Evolutionary conservation across 2,113 vertebrate genomes (phyloP).

Genomic region (Antechinus stuartii): DNA sequence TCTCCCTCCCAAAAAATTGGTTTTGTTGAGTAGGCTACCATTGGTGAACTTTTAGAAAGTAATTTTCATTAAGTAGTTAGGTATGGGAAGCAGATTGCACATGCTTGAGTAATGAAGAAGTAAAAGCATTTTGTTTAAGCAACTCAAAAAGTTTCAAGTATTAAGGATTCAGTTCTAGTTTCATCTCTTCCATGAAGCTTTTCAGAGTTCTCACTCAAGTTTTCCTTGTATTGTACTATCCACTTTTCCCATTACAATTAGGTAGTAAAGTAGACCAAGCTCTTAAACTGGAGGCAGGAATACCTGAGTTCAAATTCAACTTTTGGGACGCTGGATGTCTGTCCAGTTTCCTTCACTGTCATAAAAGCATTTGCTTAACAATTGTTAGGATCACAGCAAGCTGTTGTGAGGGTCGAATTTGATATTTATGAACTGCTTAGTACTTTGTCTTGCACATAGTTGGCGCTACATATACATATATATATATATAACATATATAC

Average conservation of each 20-base stretch:
- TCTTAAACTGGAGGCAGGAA: neutral
- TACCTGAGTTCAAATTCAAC: neutral
- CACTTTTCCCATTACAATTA: neutral
- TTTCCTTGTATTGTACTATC: neutral
- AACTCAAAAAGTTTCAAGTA: neutral
- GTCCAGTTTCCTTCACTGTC: neutral
- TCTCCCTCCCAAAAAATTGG: neutral
- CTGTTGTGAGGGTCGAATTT: neutral
- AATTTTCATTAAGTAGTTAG: neutral
- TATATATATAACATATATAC: too few species aligned
- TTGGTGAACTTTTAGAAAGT: neutral
- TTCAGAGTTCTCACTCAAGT: conserved; percentile 1
- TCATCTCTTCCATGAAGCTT: neutral
- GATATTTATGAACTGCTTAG: neutral
- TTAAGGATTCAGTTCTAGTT: neutral
- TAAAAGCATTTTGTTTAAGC: neutral
- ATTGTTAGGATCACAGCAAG: neutral
- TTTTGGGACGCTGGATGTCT: neutral
- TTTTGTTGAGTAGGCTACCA: neutral
- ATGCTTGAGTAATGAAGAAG: neutral
- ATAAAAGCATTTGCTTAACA: neutral
- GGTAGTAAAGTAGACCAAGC: neutral
- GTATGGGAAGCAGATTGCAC: neutral
- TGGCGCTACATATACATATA: neutral
- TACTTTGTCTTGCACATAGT: neutral